phyloP scores from a whole-genome alignment of 1,140 invertebrate genomes.

The Drosophila teissieri region DNA sequence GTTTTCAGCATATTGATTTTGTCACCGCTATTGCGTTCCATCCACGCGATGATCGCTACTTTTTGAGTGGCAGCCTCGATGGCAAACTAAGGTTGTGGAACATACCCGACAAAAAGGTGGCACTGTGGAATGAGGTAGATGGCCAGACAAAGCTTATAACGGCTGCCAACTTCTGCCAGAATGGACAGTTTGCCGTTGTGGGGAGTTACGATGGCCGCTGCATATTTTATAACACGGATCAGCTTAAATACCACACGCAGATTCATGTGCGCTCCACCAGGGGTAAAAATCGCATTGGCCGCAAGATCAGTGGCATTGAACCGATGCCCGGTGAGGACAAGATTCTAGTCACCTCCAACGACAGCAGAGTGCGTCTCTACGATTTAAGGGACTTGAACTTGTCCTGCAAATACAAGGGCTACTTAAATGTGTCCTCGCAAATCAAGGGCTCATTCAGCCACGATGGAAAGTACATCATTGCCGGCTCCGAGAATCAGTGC shows the following conservation, averaged over 20 bases:
- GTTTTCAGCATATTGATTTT: conserved; percentile 99
- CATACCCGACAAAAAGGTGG: conserved; percentile 98
- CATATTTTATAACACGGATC: conserved; percentile 99
- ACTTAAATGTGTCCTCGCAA: conserved; percentile 97
- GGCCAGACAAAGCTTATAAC: conserved; percentile 98
- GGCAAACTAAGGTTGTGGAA: conserved; percentile 99
- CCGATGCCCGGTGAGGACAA: conserved; percentile 98
- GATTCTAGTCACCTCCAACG: conserved; percentile 98
- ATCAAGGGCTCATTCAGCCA: conserved; percentile 99
- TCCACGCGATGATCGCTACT: conserved; percentile 97
- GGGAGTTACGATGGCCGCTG: conserved; percentile 99
- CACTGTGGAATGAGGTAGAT: conserved; percentile 98
- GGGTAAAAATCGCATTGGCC: conserved; percentile 96
- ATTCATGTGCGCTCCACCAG: conserved; percentile 97
- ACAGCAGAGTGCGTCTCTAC: conserved; percentile 98
- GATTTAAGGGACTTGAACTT: conserved; percentile 97
- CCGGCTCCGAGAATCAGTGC: conserved; percentile 99
- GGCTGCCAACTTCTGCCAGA: conserved; percentile 98
- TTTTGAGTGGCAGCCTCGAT: conserved; percentile 97
- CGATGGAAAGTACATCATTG: conserved; percentile 98
- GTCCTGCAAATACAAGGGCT: conserved; percentile 98
- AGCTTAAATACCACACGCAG: conserved; percentile 98
- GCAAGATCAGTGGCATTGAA: conserved; percentile 99
- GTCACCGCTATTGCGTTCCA: conserved; percentile 99
- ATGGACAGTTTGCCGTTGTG: conserved; percentile 98